Conservation (phyloP, 2,797 vertebrate species). For the Melanotaenia pygmaea region DNA sequence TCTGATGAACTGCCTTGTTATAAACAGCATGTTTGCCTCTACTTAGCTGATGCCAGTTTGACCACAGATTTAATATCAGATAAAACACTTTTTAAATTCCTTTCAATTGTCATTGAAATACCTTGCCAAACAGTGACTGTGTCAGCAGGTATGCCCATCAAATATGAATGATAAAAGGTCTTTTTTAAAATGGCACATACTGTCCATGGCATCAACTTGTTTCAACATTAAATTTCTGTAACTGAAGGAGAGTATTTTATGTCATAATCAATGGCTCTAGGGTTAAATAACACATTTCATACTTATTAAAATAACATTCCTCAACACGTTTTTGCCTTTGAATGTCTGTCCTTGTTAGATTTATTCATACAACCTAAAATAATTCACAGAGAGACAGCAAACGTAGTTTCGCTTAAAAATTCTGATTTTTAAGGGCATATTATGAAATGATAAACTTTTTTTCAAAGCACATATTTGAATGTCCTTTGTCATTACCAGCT, state of each 20-base stretch:
- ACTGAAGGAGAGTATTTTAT: not conserved
- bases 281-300: not conserved
- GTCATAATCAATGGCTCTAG: not conserved
- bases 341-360: slow-evolving; percentile 3
- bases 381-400: slow-evolving; percentile 15
- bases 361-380: slow-evolving; percentile 17
- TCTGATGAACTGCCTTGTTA: slow-evolving; percentile 1
- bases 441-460: not conserved
- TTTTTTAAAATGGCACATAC: not conserved
- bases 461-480: not conserved
- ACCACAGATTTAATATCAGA: not conserved
- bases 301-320: not conserved
- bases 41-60: not conserved
- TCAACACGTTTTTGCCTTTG: not conserved
- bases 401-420: not conserved
- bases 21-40: not conserved
- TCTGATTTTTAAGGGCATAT: not conserved
- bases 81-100: too few relatives aligned
- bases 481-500: not conserved
- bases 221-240: not conserved
- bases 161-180: not conserved
- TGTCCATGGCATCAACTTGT: not conserved
- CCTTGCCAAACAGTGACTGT: not conserved
- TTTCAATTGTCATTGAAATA: not conserved
- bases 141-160: not conserved